Conservation (phyloP, 2,113 vertebrate species). For the Peromyscus leucopus region DNA sequence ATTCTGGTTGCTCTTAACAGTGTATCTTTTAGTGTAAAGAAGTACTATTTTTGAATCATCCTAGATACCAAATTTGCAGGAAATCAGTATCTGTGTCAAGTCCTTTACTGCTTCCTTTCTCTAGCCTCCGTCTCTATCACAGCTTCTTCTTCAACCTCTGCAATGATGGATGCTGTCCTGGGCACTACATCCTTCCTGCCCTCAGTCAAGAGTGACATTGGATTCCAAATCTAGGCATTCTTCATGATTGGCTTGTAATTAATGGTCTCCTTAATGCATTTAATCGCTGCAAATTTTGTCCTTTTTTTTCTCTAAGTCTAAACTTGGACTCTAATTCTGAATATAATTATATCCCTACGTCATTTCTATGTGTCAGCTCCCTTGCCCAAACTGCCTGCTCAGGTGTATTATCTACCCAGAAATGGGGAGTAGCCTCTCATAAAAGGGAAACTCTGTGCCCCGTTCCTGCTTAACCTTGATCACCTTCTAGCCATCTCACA, state of each 20-base stretch:
- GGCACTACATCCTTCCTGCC: neutral
- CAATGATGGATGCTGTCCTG: neutral
- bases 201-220: neutral
- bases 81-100: slow-evolving; percentile 46
- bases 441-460: neutral
- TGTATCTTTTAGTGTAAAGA: slow-evolving; percentile 24
- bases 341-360: neutral
- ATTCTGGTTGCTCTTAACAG: slow-evolving; percentile 50
- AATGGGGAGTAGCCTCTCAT: neutral
- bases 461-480: neutral
- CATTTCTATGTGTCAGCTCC: neutral
- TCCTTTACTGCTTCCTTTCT: neutral
- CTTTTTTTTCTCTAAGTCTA: neutral
- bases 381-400: neutral
- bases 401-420: neutral
- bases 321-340: neutral
- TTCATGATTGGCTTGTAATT: neutral
- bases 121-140: neutral
- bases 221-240: neutral
- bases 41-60: slow-evolving; percentile 44
- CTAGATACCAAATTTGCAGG: slow-evolving; percentile 26
- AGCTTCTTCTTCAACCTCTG: neutral
- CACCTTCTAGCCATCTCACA: neutral
- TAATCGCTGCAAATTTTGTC: neutral
- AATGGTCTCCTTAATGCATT: neutral